phyloP scores from a whole-genome alignment of 2,888 invertebrate genomes.

The Drosophila robusta region DNA sequence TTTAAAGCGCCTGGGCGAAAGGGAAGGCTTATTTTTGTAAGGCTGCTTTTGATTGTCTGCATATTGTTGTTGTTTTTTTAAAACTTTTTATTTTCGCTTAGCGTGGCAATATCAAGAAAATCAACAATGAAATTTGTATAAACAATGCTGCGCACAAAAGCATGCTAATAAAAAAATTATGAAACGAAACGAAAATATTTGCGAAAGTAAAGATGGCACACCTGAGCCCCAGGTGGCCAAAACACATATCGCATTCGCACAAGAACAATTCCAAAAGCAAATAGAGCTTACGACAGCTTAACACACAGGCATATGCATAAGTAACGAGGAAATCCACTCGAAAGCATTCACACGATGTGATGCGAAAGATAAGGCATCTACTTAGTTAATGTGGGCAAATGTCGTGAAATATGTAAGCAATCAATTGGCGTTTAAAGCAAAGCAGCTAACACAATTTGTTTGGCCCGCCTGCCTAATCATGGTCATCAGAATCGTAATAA shows the following conservation, averaged over 20 bases:
- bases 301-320: constrained; percentile 14
- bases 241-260: constrained; percentile 16
- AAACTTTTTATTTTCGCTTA: constrained; percentile 20
- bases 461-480: constrained; percentile 25
- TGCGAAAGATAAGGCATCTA: constrained; percentile 3
- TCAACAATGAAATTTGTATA: constrained; percentile 62
- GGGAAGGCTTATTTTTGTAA: not conserved
- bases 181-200: constrained; percentile 21
- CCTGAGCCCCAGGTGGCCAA: constrained; percentile 10
- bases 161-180: constrained; percentile 44
- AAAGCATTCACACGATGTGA: constrained; percentile 9
- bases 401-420: constrained; percentile 48
- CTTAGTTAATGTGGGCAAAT: constrained; percentile 13
- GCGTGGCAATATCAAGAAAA: constrained; percentile 38
- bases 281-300: constrained; percentile 39
- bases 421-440: constrained; percentile 50
- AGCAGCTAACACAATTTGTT: constrained; percentile 28
- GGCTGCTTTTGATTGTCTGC: constrained; percentile 16
- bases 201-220: constrained; percentile 3
- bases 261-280: constrained; percentile 33
- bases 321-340: constrained; percentile 22
- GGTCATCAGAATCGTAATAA: constrained; percentile 46
- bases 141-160: constrained; percentile 57
- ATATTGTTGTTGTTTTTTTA: constrained; percentile 25
- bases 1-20: constrained; percentile 24